Evolutionary conservation across 64 coral and sea anemone species (phyloP), one percentile per base, ranked within the genome.

Genomic region (Pocillopora damicornis): DNA sequence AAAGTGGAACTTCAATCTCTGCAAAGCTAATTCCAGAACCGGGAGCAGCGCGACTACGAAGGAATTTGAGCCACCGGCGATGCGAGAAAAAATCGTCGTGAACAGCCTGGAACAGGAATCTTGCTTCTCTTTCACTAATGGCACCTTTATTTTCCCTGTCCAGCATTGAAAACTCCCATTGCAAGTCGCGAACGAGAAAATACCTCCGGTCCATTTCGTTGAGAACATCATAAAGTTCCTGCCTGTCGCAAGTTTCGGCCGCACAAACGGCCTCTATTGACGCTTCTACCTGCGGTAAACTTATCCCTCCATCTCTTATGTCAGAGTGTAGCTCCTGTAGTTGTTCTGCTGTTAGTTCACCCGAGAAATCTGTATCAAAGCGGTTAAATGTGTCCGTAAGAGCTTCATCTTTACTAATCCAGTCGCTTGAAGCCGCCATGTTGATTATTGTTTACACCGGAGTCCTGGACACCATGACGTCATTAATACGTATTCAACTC

Each of bases 171-270:
- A 99, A 99, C 73, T 99, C 97, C 97, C 97, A 99, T 16, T 93
- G 90, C 59, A 99, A 69, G 87, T 99, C 97, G 65, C 80, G 75
- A 76, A 95, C 97, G 9, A 99, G 83, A 84, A 90, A 99, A 91
- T 99, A 99, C 63, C 97, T 87, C 8, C 97, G 93, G 59, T 99
- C 97, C 97, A 99, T 95, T 83, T 99, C 97, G 93, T 95, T 99
- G 62, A 99, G 86, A 59, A 99, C 93, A 79, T 99, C 97, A 18
- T 75, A 75, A 71, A 99, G 86, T 95, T 99, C 97, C 59, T 91
- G 56, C 82, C 86, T 87, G 62, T 99, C 97, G 58, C 97, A 99
- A 88, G 97, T 93, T 38, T 99, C 93, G 20, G 82, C 74, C 5
- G 93, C 93, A 88, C 97, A 99, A 0, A 95, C 93, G 3, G 86